Evolutionary conservation across 2,888 invertebrate genomes (phyloP).

Genomic region (Gastracanthus pulcherrimus): DNA sequence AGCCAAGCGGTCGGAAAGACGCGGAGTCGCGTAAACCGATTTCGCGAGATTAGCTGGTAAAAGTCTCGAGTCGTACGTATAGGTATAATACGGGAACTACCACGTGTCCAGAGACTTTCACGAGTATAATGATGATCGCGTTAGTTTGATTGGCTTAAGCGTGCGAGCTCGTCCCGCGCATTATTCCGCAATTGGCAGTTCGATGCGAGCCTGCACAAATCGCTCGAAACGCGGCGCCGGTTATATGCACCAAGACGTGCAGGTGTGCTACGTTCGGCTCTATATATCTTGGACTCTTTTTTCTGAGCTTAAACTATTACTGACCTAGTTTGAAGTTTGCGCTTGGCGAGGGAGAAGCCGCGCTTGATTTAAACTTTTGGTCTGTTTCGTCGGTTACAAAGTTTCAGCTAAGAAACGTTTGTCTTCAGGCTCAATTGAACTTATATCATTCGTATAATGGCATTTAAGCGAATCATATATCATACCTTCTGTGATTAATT

Average conservation of each 20-base stretch:
- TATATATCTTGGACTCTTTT: neutral
- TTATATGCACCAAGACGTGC: neutral
- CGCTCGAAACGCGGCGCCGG: neutral
- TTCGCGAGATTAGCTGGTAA: constrained; percentile 23
- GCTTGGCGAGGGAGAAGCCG: neutral
- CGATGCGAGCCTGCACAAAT: neutral
- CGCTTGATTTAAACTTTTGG: constrained; percentile 28
- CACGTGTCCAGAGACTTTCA: neutral
- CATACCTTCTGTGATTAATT: neutral
- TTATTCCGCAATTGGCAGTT: constrained; percentile 23
- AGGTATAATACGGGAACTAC: too few relatives aligned
- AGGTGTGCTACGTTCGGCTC: neutral
- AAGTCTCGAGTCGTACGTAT: neutral
- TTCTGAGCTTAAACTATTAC: constrained; percentile 6
- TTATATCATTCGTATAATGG: constrained; percentile 11
- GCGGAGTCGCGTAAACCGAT: neutral
- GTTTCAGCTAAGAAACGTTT: constrained; percentile 21
- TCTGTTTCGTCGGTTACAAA: constrained; percentile 39
- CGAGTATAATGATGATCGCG: constrained; percentile 37
- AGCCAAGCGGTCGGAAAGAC: neutral
- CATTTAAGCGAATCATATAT: neutral
- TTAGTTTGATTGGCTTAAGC: constrained; percentile 56
- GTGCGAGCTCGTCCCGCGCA: neutral
- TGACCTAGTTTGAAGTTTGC: constrained; percentile 42
- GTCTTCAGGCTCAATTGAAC: constrained; percentile 18